Conservation (phyloP, 1,140 invertebrate genomes). For the Kradibia gibbosae region DNA sequence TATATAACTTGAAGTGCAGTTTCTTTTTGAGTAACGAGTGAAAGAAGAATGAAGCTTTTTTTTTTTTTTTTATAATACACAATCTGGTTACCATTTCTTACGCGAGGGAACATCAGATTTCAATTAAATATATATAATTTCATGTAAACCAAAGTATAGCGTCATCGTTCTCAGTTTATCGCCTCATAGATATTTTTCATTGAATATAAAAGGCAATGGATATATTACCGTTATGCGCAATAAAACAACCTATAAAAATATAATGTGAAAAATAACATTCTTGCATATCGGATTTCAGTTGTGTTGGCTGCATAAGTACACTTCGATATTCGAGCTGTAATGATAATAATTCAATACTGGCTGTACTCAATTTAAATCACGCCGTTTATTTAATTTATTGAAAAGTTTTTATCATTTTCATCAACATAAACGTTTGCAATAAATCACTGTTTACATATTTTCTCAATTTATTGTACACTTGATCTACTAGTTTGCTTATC, state of each 20-base stretch:
- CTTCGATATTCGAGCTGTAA: background rate
- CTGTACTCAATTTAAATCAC: background rate
- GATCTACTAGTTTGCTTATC: too few species aligned
- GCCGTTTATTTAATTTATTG: background rate
- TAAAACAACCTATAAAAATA: background rate
- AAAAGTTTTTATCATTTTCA: too few species aligned
- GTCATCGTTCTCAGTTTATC: background rate
- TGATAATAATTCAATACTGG: constrained; percentile 1
- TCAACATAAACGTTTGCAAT: too few species aligned
- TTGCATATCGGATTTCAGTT: background rate
- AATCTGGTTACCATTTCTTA: background rate
- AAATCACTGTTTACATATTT: too few species aligned
- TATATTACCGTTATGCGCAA: background rate
- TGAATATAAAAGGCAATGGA: background rate
- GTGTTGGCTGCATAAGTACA: background rate
- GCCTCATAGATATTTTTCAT: background rate
- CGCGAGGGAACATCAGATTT: background rate
- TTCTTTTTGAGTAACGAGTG: too few species aligned
- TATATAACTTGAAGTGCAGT: too few species aligned
- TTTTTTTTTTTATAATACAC: background rate
- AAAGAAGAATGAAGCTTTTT: too few species aligned
- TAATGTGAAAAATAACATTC: background rate
- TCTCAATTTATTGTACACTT: too few species aligned
- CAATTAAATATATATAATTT: constrained; percentile 23
- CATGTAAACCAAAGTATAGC: background rate